Base-by-base conservation (phyloP, 2,797 vertebrate genomes). In the Varecia variegata region DNA sequence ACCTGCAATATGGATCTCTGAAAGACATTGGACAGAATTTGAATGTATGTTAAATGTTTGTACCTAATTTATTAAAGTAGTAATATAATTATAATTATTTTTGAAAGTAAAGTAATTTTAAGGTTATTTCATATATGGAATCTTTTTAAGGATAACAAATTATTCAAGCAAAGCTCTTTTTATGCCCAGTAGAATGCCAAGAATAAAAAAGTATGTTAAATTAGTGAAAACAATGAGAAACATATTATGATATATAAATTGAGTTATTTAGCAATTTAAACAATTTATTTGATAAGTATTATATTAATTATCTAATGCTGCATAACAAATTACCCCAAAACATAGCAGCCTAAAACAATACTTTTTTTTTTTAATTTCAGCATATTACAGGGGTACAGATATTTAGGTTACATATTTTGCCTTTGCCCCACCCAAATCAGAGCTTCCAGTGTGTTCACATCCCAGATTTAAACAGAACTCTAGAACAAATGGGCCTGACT, bases 1-100 rank as follows among this genome's bases (percentile, higher is more conserved):
- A 2, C 9, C 20, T 67, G 12, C 1, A 52, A 32, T 52, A 50
- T 32, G 7, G 23, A 74, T 60, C 30, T 68, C 58, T 81, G 76
- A 62, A 74, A 74, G 23, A 68, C 17, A 35, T 60, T 40, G 58
- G 47, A 45, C 74, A 74, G 3, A 25, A 62, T n/a, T 43, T 76
- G 65, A 60, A 35, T 8, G 5, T 73, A 62, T n/a, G 60, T 23
- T 73, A 73, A 76, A 85, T 43, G 13, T 80, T 62, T 90, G 45
- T 21, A 18, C 12, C 4, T 80, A 47, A 56, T 62, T 89, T 62
- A 40, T 50, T 65, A 65, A 65, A 65, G 12, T 40, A 32, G 18
- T 45, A 79, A 52, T 71, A 73, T 74, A 7, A 27, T 84, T 71
- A 73, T 74, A 7, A 27, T 84, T 84, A 89, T 65, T n/a, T 80